A percentile compares a stretch with the other conserved stretches of the same genome.
Evolutionary conservation across 1,140 invertebrate genomes (phyloP).

Genomic region (Ceratina australensis): DNA sequence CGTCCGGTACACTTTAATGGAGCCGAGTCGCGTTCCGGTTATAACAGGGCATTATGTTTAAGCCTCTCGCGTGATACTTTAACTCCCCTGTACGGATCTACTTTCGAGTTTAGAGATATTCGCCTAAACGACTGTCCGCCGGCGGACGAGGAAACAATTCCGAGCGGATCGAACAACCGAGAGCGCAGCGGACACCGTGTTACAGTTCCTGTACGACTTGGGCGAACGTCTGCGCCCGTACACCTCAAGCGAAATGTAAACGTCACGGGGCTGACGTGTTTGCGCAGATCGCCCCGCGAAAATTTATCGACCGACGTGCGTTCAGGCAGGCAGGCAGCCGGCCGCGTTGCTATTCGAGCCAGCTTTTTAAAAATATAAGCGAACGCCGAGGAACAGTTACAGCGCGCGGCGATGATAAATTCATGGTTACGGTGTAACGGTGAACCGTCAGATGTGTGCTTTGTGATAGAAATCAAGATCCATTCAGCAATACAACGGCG

Average conservation of each 20-base stretch:
- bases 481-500: neutral
- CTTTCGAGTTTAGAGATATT: no score
- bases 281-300: neutral
- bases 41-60: slow-evolving; percentile 58
- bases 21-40: slow-evolving; percentile 40
- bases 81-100: slow-evolving; percentile 4
- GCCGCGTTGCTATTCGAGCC: neutral
- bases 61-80: slow-evolving; percentile 22
- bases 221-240: no score
- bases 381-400: neutral
- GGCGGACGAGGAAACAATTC: no score
- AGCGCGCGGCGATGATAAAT: neutral
- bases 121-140: no score
- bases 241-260: neutral
- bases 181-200: no score
- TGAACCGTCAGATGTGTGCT: slow-evolving; percentile 1
- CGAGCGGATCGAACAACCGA: no score
- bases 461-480: slow-evolving; percentile 6
- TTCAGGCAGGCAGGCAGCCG: no score
- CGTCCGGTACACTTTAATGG: slow-evolving; percentile 45
- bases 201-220: no score
- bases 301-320: neutral
- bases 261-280: neutral
- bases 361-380: neutral
- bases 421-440: slow-evolving; percentile 3